These are phyloP conservation scores for Limanda limanda DNA, from an alignment of 2,113 vertebrate species.

Conservation along the genomic window DNA sequence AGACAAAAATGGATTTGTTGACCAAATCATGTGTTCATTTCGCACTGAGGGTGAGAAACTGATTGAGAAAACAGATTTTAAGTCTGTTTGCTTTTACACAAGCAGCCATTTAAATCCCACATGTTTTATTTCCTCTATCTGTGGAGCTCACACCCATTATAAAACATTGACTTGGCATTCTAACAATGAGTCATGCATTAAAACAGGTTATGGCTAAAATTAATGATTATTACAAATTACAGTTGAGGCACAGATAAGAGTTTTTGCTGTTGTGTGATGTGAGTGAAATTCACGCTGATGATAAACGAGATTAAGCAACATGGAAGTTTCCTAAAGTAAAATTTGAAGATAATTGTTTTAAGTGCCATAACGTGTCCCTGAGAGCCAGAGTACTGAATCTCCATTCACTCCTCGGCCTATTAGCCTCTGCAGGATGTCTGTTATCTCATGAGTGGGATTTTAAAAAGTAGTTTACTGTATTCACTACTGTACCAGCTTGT, in stretches of 20 bases:
- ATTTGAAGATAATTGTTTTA: conserved; percentile 23
- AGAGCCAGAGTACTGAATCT: conserved; percentile 2
- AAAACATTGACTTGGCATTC: not conserved
- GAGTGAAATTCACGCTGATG: not conserved
- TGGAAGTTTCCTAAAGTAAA: not conserved
- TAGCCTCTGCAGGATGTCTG: conserved; percentile 20
- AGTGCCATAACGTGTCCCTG: conserved; percentile 30
- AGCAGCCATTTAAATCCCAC: not conserved
- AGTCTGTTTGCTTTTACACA: not conserved
- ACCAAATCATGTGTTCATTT: too few relatives aligned
- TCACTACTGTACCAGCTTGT: not conserved
- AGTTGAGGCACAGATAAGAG: not conserved
- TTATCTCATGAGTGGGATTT: conserved; percentile 5
- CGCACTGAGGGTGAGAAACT: too few relatives aligned
- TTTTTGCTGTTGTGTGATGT: conserved; percentile 22
- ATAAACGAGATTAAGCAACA: conserved; percentile 26
- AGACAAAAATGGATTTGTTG: too few relatives aligned
- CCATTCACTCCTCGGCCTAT: conserved; percentile 14
- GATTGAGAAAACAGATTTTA: too few relatives aligned
- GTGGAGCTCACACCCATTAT: too few relatives aligned
- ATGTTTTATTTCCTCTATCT: not conserved
- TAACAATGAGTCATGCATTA: not conserved
- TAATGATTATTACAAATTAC: conserved; percentile 1
- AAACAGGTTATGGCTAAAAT: not conserved
- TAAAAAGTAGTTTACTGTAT: not conserved